Conservation (phyloP, 92 coral and sea anemone genomes). For the Porites rus region DNA sequence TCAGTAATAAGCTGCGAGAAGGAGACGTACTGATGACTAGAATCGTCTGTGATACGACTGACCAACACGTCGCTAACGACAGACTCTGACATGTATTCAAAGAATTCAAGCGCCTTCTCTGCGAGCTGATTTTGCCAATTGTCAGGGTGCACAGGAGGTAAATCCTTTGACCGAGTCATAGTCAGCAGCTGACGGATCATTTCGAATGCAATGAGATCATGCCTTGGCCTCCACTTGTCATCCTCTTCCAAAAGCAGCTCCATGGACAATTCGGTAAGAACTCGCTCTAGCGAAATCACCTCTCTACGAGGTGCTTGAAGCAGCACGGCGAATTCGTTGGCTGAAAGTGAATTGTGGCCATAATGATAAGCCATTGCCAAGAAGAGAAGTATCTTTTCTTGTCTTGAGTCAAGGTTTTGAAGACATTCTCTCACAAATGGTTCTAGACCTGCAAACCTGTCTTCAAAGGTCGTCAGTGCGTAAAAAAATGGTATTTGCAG, state of each 20-base stretch:
- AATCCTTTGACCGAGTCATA: neutral
- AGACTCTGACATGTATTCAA: slow-evolving; percentile 49
- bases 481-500: slow-evolving; percentile 74
- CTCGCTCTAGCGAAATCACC: slow-evolving; percentile 16
- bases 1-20: slow-evolving; percentile 59
- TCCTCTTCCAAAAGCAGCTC: slow-evolving; percentile 73
- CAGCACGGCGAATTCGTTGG: slow-evolving; percentile 33
- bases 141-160: slow-evolving; percentile 13
- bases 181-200: slow-evolving; percentile 61
- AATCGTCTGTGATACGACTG: slow-evolving; percentile 39
- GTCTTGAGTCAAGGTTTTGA: slow-evolving; percentile 1
- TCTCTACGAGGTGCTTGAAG: slow-evolving; percentile 39
- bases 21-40: neutral
- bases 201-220: slow-evolving; percentile 46
- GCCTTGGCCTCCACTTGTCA: slow-evolving; percentile 70
- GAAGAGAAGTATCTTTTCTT: slow-evolving; percentile 52
- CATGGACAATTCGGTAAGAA: slow-evolving; percentile 19
- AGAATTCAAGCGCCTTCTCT: slow-evolving; percentile 44
- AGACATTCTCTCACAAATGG: slow-evolving; percentile 72
- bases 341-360: slow-evolving; percentile 50
- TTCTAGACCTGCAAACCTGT: slow-evolving; percentile 55
- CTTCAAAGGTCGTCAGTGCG: slow-evolving; percentile 63
- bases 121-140: slow-evolving; percentile 68
- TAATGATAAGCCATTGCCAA: slow-evolving; percentile 72
- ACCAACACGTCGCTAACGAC: slow-evolving; percentile 46